phyloP scores from a whole-genome alignment of 2,797 vertebrate genomes.

The Vultur gryphus region DNA sequence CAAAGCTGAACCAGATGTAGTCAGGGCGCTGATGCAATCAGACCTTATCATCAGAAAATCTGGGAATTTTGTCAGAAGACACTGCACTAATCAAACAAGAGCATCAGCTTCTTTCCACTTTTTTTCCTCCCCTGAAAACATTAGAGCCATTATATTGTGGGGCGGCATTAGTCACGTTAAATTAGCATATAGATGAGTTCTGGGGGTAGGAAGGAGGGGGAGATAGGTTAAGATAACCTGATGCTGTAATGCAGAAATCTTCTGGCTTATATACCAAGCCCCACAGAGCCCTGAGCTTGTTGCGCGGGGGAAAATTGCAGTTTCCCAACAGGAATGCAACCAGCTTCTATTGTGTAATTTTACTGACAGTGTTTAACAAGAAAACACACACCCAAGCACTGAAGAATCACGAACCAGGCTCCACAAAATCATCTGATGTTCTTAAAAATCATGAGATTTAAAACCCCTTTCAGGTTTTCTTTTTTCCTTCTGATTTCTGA shows the following conservation, averaged over 20 bases:
- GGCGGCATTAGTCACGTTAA: slow-evolving; percentile 73
- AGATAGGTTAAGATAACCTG: slow-evolving; percentile 71
- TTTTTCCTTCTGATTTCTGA: background rate
- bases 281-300: background rate
- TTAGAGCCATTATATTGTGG: slow-evolving; percentile 75
- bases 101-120: slow-evolving; percentile 51
- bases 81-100: background rate
- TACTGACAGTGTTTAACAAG: background rate
- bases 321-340: slow-evolving; percentile 11
- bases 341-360: background rate
- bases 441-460: background rate
- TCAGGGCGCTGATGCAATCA: background rate
- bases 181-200: slow-evolving; percentile 85
- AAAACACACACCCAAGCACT: background rate
- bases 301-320: background rate
- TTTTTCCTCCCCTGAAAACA: slow-evolving; percentile 68
- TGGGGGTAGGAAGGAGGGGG: slow-evolving; percentile 70
- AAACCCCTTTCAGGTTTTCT: background rate
- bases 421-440: background rate
- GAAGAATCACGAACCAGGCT: background rate
- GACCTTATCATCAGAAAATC: background rate
- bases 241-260: slow-evolving; percentile 53
- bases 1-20: background rate
- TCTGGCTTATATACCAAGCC: background rate
- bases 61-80: slow-evolving; percentile 19